Base-by-base conservation (phyloP, 2,888 invertebrate genomes). In the Coelogynopora nodosa region DNA sequence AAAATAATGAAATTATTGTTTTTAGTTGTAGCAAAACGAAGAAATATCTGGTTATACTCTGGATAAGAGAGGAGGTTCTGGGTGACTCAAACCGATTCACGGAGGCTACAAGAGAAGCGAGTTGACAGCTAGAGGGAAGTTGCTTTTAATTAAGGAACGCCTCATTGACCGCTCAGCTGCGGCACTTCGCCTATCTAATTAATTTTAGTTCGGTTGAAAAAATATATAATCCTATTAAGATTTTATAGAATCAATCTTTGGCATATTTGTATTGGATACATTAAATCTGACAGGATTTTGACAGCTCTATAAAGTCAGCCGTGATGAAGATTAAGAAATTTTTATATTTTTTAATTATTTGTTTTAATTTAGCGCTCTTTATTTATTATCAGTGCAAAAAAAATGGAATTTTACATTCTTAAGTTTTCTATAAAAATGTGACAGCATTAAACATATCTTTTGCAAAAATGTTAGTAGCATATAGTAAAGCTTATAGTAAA, bases 151-250 rank as follows among this genome's bases (percentile, higher is more conserved):
- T 74, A 74, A 74, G 23, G 27, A 74, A 74, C 27, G 74, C 74
- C 74, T 74, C 74, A 74, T 74, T 74, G 74, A 74, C 74, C 23
- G 27, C 74, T 74, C 10, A 13, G 23, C 74, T 74, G 74, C 74
- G 74, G 74, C 74, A 23, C 23, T 26, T 74, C 27, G 74, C 74
- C 27, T 74, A 23, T 26, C 74, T 74, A 74, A 74, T 74, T 74
- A 74, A 74, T 74, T 74, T 74, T 2, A 74, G 74, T 74, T 74
- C 74, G 74, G 74, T 74, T 74, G 74, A 74, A 74, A 23, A 74
- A 74, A 2, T 74, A 26, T 13, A 13, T 74, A 74, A 74, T 74
- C 27, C 23, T 26, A 74, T 74, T 74, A 74, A 74, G 74, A 74
- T 74, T 74, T 74, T 49, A 18, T 18, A 5, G 18, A 49, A 13